These are phyloP conservation scores for Lasioglossum figueresi DNA, from an alignment of 2,888 invertebrate species.

Conservation along the genomic window DNA sequence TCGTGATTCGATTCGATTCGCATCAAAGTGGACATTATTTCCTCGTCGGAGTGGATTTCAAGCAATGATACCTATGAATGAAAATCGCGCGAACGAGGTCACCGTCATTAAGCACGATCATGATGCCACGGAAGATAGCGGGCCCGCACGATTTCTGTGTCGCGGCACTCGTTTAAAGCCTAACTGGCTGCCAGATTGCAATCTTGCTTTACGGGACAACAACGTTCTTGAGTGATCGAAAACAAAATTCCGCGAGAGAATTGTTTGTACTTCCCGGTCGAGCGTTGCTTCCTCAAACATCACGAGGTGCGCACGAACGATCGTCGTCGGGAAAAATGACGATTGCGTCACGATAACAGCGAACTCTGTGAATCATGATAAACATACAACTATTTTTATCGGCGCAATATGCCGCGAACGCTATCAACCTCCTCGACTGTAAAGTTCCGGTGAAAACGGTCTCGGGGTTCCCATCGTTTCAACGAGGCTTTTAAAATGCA, in stretches of 20 bases:
- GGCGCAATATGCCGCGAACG: conserved; percentile 5
- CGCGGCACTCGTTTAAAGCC: background rate
- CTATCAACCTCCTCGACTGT: background rate
- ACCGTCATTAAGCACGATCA: conserved; percentile 57
- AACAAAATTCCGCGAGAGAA: background rate
- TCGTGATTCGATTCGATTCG: background rate
- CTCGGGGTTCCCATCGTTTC: background rate
- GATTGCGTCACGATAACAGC: background rate
- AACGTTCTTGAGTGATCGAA: background rate
- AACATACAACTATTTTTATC: conserved; percentile 22
- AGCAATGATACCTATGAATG: conserved; percentile 28
- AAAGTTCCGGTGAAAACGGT: background rate
- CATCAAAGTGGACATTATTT: background rate
- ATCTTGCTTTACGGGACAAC: background rate
- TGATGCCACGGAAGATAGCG: conserved; percentile 28
- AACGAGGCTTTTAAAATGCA: background rate
- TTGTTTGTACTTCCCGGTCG: background rate
- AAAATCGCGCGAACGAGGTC: conserved; percentile 51
- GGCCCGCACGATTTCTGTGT: background rate
- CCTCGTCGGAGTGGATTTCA: background rate
- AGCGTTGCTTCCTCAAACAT: background rate
- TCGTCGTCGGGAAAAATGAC: background rate
- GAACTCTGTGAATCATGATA: conserved; percentile 7
- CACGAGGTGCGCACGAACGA: background rate
- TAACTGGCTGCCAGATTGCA: background rate